Conservation (phyloP, 2,113 vertebrate species). For the Carassius carassius region DNA sequence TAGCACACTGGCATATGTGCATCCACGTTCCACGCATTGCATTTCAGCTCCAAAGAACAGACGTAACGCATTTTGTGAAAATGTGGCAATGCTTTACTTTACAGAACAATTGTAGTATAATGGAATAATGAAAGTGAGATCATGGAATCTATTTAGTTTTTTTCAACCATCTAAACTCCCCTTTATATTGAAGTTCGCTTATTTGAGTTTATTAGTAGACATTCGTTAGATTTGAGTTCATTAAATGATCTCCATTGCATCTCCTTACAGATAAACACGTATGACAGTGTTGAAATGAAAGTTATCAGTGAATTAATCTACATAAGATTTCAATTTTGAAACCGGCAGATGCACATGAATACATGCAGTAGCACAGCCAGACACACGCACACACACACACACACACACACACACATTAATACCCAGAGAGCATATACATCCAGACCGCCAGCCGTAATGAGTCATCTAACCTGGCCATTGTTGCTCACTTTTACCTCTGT, state of each 20-base stretch:
- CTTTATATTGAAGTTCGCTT: background rate
- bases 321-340: background rate
- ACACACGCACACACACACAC: background rate
- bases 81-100: slow-evolving; percentile 1
- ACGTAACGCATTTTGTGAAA: background rate
- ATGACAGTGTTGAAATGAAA: background rate
- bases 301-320: background rate
- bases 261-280: background rate
- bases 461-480: slow-evolving; percentile 46
- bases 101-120: background rate
- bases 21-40: background rate
- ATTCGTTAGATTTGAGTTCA: no score
- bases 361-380: background rate
- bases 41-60: slow-evolving; percentile 10
- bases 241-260: background rate
- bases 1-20: slow-evolving; percentile 6
- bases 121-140: slow-evolving; percentile 4
- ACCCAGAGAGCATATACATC: background rate
- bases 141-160: background rate
- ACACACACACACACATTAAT: background rate
- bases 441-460: slow-evolving; percentile 31
- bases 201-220: no score
- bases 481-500: slow-evolving; percentile 27
- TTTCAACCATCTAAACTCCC: background rate
- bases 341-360: background rate